A percentile compares a stretch with the other conserved stretches of the same genome.
phyloP scores from a whole-genome alignment of 2,888 invertebrate genomes.

The Drosophila macrospina region DNA sequence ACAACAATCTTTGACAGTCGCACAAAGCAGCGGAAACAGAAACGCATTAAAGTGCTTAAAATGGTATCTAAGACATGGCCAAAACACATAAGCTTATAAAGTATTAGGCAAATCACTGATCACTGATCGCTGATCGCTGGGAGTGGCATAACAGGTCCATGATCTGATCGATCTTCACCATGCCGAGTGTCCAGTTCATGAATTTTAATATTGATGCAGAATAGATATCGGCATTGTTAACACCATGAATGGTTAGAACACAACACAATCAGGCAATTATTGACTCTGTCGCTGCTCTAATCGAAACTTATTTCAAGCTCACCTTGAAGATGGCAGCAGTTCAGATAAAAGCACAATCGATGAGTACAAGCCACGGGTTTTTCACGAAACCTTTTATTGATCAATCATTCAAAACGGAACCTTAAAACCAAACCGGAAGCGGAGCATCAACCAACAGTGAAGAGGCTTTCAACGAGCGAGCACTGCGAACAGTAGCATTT shows the following conservation, averaged over 20 bases:
- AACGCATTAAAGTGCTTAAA: constrained; percentile 14
- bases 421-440: constrained; percentile 62
- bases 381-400: constrained; percentile 70
- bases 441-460: constrained; percentile 58
- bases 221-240: constrained; percentile 45
- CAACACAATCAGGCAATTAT: constrained; percentile 22
- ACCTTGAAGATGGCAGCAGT: constrained; percentile 64
- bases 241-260: constrained; percentile 27
- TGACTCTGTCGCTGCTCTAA: constrained; percentile 31
- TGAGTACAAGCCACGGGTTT: constrained; percentile 37
- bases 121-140: constrained; percentile 34
- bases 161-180: constrained; percentile 34
- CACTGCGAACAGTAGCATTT: constrained; percentile 60
- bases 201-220: constrained; percentile 58
- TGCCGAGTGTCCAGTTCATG: constrained; percentile 57
- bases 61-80: constrained; percentile 29
- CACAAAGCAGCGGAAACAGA: constrained; percentile 44
- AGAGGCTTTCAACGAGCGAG: constrained; percentile 51
- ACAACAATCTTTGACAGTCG: constrained; percentile 20
- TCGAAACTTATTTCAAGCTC: constrained; percentile 50
- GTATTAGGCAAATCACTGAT: constrained; percentile 30
- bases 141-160: constrained; percentile 72
- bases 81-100: constrained; percentile 24
- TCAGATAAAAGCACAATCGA: constrained; percentile 20
- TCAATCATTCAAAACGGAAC: constrained; percentile 76